Evolutionary conservation across 2,797 vertebrate genomes (phyloP).

Genomic region (Phrynocephalus forsythii): DNA sequence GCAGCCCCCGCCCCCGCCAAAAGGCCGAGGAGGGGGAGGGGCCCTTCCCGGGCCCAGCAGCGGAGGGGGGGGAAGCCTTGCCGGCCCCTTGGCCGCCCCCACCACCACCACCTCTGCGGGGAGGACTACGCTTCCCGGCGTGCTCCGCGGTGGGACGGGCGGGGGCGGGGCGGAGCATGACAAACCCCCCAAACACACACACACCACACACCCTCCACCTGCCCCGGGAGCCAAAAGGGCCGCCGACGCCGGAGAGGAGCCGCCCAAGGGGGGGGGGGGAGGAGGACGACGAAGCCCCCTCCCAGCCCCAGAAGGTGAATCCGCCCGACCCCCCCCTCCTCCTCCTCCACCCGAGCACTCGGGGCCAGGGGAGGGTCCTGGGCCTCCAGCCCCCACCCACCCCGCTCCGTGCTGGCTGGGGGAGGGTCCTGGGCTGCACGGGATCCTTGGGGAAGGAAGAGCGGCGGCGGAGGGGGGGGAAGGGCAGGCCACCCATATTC

Average conservation of each 20-base stretch:
- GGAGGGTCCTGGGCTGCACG: no score
- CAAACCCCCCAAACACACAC: no score
- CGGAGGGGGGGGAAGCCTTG: neutral
- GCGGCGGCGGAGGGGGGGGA: no score
- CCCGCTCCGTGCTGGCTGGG: neutral
- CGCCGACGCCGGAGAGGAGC: neutral
- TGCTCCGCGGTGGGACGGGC: neutral
- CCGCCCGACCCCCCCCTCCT: neutral
- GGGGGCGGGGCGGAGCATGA: neutral
- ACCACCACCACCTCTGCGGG: neutral
- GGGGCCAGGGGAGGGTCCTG: neutral
- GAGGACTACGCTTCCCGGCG: neutral
- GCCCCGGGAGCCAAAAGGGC: no score
- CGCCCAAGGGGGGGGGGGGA: neutral
- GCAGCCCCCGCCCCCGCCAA: no score
- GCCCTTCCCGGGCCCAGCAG: neutral
- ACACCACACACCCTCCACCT: neutral
- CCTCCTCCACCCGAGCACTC: no score
- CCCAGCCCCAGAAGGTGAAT: no score
- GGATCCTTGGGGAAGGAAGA: no score
- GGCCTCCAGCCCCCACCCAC: neutral
- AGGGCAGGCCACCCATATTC: no score
- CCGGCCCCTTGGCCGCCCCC: neutral
- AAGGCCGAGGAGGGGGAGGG: no score
- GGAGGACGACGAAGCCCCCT: neutral